A percentile compares a stretch with the other conserved stretches of the same genome.
phyloP scores from a whole-genome alignment of 2,113 vertebrate species.

The Tychaedon coryphoeus region DNA sequence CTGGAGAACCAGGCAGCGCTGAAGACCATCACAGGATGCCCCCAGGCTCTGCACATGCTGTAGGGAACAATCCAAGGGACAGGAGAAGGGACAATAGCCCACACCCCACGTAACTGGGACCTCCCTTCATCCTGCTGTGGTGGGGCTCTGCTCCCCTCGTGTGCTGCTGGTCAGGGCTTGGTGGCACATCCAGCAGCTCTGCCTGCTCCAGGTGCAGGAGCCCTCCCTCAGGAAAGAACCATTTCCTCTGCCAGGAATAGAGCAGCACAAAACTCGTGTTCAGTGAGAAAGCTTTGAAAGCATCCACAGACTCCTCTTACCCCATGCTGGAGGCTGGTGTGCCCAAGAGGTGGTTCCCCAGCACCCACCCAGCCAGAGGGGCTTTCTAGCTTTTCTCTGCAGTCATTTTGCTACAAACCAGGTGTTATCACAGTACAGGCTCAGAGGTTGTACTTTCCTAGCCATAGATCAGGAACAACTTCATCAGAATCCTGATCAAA shows the following conservation, averaged over 20 bases:
- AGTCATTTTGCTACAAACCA: background rate
- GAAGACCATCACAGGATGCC: accelerated
- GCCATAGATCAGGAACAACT: background rate
- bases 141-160: accelerated
- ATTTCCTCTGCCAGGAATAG: background rate
- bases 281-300: background rate
- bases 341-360: background rate
- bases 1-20: accelerated
- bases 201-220: background rate
- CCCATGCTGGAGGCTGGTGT: background rate
- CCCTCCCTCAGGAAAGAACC: background rate
- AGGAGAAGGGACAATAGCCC: background rate
- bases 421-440: background rate
- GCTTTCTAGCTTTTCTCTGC: background rate
- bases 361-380: background rate
- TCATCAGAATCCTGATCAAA: background rate
- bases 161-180: background rate
- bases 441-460: background rate
- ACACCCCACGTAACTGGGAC: background rate
- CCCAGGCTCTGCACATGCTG: accelerated
- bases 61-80: background rate
- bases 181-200: background rate
- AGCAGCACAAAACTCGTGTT: background rate
- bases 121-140: background rate
- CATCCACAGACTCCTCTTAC: background rate